Evolutionary conservation across 35 echinoderm and acorn worm species (phyloP).

Genomic region (Amphiura filiformis): DNA sequence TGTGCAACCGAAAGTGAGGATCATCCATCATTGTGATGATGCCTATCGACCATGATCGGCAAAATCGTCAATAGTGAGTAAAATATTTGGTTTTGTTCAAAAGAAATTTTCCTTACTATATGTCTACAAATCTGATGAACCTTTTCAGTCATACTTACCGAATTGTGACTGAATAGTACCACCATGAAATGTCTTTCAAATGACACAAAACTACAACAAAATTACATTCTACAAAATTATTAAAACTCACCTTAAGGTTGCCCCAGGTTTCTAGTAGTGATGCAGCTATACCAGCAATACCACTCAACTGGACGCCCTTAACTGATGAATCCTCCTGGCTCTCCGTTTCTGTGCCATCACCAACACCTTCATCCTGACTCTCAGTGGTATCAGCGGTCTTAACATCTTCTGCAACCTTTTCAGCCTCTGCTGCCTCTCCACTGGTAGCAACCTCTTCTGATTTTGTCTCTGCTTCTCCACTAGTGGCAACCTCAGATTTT

Average conservation of each 20-base stretch:
- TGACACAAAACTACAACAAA: too few species aligned
- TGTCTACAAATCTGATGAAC: too few species aligned
- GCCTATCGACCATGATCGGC: too few species aligned
- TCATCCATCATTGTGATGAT: too few species aligned
- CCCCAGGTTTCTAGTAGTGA: constrained; percentile 81
- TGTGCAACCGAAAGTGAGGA: too few species aligned
- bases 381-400: background rate
- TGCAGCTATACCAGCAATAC: constrained; percentile 54
- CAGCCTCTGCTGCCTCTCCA: background rate
- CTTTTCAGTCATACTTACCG: too few species aligned
- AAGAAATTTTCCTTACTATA: too few species aligned
- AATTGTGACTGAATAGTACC: too few species aligned
- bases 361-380: background rate
- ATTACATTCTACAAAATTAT: too few species aligned
- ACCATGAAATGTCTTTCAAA: too few species aligned
- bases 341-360: background rate
- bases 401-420: background rate
- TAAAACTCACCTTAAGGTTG: constrained; percentile 68
- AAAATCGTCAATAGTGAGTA: too few species aligned
- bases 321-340: constrained; percentile 13
- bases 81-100: too few species aligned
- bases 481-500: background rate
- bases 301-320: constrained; percentile 6
- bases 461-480: background rate
- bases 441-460: background rate